A percentile compares a stretch with the other conserved stretches of the same genome.
Conservation (phyloP, 2,888 invertebrate species). For the Theretra japonica region DNA sequence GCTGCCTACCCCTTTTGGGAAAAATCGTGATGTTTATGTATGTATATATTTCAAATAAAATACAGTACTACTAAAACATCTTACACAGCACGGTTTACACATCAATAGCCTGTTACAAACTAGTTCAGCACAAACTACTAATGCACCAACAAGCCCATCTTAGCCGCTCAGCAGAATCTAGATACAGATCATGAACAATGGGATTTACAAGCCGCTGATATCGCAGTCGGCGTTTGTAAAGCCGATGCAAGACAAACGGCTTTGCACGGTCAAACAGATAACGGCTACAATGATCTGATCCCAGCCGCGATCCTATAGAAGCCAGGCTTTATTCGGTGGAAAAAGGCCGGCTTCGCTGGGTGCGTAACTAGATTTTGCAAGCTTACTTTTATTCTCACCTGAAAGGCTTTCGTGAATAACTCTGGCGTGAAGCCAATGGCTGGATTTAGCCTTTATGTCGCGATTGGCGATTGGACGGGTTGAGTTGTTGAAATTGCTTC, state of each 20-base stretch:
- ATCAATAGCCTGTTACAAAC: no score
- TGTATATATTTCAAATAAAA: no score
- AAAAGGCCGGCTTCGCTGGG: constrained; percentile 3
- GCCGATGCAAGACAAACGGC: constrained; percentile 54
- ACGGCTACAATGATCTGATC: constrained; percentile 40
- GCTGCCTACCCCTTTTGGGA: no score
- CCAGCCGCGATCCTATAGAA: constrained; percentile 7
- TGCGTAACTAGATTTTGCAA: constrained; percentile 17
- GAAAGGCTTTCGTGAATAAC: constrained; percentile 25
- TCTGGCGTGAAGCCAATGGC: constrained; percentile 25
- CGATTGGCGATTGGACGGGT: background rate
- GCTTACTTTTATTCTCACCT: constrained; percentile 11
- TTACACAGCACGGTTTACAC: no score
- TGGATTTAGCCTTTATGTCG: background rate
- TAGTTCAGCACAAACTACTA: background rate
- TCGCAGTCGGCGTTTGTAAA: constrained; percentile 42
- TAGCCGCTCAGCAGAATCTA: constrained; percentile 18
- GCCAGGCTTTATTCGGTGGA: background rate
- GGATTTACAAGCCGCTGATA: constrained; percentile 45
- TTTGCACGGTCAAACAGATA: constrained; percentile 63
- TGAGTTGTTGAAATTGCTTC: background rate
- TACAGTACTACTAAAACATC: no score
- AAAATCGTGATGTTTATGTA: no score
- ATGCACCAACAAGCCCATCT: background rate
- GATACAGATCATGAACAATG: constrained; percentile 43